phyloP scores from a whole-genome alignment of 2,797 vertebrate genomes.

The Sarcophilus harrisii region DNA sequence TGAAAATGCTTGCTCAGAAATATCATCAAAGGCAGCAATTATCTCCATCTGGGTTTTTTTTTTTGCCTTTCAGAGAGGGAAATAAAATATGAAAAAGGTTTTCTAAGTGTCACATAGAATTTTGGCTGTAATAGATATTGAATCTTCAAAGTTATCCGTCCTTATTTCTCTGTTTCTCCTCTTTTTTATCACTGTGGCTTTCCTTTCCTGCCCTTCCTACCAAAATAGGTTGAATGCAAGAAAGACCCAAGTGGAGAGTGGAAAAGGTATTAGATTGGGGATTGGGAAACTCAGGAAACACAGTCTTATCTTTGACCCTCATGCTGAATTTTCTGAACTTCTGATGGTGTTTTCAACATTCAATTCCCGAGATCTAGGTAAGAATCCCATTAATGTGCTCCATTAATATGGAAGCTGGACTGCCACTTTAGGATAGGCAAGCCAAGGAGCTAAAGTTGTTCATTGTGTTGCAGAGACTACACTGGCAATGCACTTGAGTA shows the following conservation, averaged over 20 bases:
- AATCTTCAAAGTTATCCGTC: background rate
- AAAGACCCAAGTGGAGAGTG: background rate
- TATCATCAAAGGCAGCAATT: background rate
- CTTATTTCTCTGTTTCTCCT: background rate
- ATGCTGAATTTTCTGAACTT: background rate
- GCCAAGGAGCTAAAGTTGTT: background rate
- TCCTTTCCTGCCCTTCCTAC: background rate
- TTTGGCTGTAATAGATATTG: background rate
- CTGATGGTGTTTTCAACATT: background rate
- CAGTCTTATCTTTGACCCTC: background rate
- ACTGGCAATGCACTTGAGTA: background rate
- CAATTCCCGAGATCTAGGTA: background rate
- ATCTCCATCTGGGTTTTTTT: background rate
- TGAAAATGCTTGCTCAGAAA: background rate
- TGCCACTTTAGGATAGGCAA: background rate
- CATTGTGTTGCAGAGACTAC: background rate
- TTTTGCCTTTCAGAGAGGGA: background rate
- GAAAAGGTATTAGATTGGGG: background rate
- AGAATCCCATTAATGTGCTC: background rate
- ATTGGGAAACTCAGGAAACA: background rate
- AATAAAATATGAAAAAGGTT: background rate
- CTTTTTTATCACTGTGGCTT: background rate
- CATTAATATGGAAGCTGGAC: background rate
- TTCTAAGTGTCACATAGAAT: background rate
- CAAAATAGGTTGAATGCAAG: background rate